Percentiles rank a stretch among this genome's conserved stretches.
Evolutionary conservation across 2,113 vertebrate genomes (phyloP).

Genomic region (Tyto alba): DNA sequence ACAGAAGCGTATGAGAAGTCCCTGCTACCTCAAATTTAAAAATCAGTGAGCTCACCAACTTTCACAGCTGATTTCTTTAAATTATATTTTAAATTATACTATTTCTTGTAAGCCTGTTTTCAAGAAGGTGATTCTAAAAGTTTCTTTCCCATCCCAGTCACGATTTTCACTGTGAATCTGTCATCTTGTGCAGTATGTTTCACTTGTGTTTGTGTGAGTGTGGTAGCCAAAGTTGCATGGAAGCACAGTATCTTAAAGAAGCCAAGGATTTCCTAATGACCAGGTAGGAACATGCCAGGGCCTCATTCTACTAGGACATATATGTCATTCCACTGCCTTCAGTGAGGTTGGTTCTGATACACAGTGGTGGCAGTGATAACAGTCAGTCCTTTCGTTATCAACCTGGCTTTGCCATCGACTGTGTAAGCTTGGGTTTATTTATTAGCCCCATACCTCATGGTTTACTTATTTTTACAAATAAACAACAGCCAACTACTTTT

Average conservation of each 20-base stretch:
- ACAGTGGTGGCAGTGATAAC: neutral
- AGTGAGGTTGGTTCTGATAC: neutral
- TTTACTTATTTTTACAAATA: neutral
- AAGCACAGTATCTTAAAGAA: neutral
- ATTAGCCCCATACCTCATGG: neutral
- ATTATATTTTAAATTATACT: neutral
- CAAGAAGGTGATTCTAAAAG: neutral
- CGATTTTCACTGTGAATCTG: neutral
- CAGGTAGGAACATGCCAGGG: accelerated
- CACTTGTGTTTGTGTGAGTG: neutral
- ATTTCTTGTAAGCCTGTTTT: neutral
- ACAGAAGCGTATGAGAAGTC: neutral
- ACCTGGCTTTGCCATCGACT: neutral
- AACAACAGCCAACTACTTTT: neutral
- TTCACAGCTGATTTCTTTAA: neutral
- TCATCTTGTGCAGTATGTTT: neutral
- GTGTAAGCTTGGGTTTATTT: neutral
- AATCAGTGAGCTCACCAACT: accelerated
- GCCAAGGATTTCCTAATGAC: neutral
- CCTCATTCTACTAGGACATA: neutral
- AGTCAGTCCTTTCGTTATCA: neutral
- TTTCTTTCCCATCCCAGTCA: neutral
- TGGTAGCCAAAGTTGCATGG: neutral
- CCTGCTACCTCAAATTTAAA: neutral
- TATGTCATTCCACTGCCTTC: neutral